Percentiles rank a stretch among this genome's conserved stretches.
phyloP scores from a whole-genome alignment of 1,140 invertebrate species.

The Ostrea denselamellosa region DNA sequence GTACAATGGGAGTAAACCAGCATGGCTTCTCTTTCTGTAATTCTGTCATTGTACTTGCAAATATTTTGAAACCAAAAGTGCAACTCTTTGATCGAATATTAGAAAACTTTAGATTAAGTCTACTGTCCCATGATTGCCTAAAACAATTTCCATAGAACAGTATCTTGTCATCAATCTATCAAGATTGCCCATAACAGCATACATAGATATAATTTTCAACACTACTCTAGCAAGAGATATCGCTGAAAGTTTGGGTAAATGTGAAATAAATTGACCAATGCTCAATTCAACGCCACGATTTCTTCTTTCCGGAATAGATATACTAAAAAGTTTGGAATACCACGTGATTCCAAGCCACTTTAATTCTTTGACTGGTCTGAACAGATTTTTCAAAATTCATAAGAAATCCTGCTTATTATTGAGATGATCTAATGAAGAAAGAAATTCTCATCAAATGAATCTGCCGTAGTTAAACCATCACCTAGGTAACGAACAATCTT shows the following conservation, averaged over 20 bases:
- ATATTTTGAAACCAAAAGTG: too few species aligned
- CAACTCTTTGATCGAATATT: too few species aligned
- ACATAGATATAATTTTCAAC: constrained; percentile 42
- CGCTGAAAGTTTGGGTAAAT: neutral
- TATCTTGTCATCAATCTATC: constrained; percentile 46
- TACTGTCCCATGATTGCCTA: too few species aligned
- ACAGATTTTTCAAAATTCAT: too few species aligned
- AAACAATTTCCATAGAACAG: constrained; percentile 4
- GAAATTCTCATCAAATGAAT: constrained; percentile 24
- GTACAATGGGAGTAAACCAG: constrained; percentile 31
- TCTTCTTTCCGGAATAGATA: constrained; percentile 51
- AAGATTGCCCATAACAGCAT: constrained; percentile 34
- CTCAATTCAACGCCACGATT: neutral
- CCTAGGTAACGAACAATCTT: constrained; percentile 50
- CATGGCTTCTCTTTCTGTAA: too few species aligned
- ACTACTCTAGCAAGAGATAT: neutral
- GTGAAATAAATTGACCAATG: neutral
- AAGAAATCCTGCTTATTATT: too few species aligned
- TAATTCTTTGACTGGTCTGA: constrained; percentile 26
- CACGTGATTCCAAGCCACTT: constrained; percentile 46
- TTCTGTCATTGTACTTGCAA: too few species aligned
- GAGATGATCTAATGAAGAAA: neutral
- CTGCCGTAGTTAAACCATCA: constrained; percentile 34
- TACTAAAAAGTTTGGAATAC: constrained; percentile 22
- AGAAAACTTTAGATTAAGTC: too few species aligned